Conservation (phyloP, 2,113 vertebrate genomes). For the Craseonycteris thonglongyai region DNA sequence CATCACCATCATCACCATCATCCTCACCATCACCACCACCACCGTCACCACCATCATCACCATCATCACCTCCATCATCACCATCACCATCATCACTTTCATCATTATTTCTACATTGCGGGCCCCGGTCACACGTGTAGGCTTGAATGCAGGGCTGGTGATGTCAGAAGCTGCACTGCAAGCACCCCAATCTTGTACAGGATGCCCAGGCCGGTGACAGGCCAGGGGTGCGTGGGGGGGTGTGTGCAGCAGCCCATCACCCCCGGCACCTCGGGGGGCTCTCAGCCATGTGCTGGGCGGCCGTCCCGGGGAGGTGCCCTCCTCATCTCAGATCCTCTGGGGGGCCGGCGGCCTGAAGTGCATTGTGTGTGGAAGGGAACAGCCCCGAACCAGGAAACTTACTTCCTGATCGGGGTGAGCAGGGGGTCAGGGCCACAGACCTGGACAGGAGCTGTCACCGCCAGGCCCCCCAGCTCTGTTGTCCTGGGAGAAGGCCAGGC, state of each 20-base stretch:
- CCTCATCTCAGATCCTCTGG: not conserved
- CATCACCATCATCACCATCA: fast-evolving
- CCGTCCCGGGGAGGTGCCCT: not conserved
- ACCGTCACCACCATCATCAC: fast-evolving
- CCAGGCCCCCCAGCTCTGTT: not conserved
- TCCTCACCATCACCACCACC: fast-evolving
- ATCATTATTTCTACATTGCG: no score
- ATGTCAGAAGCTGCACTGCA: not conserved
- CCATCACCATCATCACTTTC: fast-evolving
- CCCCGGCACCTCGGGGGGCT: not conserved
- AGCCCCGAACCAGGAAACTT: not conserved
- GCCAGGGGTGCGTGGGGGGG: not conserved
- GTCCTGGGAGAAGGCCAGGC: not conserved
- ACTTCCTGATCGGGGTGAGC: not conserved
- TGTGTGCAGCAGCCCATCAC: no score
- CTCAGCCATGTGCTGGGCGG: fast-evolving
- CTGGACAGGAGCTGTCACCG: not conserved
- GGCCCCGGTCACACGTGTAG: not conserved
- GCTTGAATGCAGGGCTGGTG: not conserved
- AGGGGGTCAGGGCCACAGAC: not conserved
- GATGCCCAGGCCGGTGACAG: not conserved
- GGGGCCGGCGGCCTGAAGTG: not conserved
- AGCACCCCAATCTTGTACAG: fast-evolving
- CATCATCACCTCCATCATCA: fast-evolving
- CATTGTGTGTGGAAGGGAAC: not conserved